Evolutionary conservation across 2,888 invertebrate species (phyloP).

Genomic region (Eristalis intricaria): DNA sequence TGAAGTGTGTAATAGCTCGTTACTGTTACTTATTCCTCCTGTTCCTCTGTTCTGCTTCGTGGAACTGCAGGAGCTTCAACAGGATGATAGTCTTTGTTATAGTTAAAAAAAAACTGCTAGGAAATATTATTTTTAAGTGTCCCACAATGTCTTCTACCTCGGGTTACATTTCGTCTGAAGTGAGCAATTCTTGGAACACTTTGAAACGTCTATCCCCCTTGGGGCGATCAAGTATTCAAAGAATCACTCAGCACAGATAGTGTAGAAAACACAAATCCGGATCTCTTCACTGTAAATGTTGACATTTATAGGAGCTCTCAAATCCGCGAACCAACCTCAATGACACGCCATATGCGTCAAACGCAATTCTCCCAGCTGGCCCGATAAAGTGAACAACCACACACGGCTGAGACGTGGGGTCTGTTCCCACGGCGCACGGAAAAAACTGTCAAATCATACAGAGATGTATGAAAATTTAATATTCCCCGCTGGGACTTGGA

Average conservation of each 20-base stretch:
- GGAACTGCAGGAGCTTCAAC: too few relatives aligned
- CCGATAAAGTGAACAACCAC: neutral
- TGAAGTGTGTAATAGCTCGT: too few relatives aligned
- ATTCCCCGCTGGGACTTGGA: neutral
- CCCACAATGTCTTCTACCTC: too few relatives aligned
- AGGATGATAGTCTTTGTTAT: too few relatives aligned
- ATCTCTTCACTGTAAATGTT: neutral
- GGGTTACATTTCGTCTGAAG: too few relatives aligned
- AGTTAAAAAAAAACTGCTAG: too few relatives aligned
- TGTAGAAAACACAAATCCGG: neutral
- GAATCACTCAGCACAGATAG: neutral
- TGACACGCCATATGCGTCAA: neutral
- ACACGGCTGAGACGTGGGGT: neutral
- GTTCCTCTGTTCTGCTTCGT: too few relatives aligned
- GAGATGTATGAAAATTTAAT: neutral
- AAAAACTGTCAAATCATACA: neutral
- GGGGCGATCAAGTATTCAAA: neutral
- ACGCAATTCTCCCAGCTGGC: neutral
- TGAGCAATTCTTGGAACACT: too few relatives aligned
- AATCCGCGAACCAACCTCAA: neutral
- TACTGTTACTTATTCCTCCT: too few relatives aligned
- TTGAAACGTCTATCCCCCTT: too few relatives aligned
- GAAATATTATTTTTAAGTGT: too few relatives aligned
- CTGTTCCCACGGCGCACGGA: neutral
- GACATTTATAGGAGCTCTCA: neutral